A percentile compares a stretch with the other conserved stretches of the same genome.
These are phyloP conservation scores for Cosmia trapezina DNA, from an alignment of 2,888 invertebrate genomes.

Conservation along the genomic window DNA sequence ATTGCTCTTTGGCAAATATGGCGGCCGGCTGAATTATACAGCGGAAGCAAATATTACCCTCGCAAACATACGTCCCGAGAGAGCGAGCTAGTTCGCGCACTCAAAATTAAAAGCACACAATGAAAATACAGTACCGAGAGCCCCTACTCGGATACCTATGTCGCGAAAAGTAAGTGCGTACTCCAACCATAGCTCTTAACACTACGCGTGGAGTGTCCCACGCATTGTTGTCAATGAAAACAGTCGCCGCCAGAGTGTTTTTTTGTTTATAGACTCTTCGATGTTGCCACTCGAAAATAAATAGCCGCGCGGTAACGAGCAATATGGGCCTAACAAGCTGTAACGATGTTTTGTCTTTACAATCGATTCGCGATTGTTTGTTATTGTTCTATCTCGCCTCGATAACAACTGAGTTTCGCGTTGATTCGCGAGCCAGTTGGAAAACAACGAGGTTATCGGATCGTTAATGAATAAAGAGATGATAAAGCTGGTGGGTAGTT, in stretches of 20 bases:
- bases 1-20: slow-evolving; percentile 92
- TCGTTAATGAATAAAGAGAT: slow-evolving; percentile 48
- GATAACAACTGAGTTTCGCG: slow-evolving; percentile 70
- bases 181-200: slow-evolving; percentile 87
- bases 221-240: slow-evolving; percentile 90
- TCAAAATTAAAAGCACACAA: slow-evolving; percentile 92
- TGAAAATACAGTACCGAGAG: slow-evolving; percentile 90
- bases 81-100: slow-evolving; percentile 91
- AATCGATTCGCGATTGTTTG: slow-evolving; percentile 82
- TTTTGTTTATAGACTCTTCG: slow-evolving; percentile 90
- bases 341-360: slow-evolving; percentile 85
- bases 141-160: slow-evolving; percentile 87
- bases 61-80: slow-evolving; percentile 91
- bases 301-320: slow-evolving; percentile 87
- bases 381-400: slow-evolving; percentile 75
- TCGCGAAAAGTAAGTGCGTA: slow-evolving; percentile 89
- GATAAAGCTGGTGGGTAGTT: slow-evolving; percentile 21
- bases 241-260: slow-evolving; percentile 88
- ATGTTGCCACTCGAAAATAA: slow-evolving; percentile 90
- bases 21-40: slow-evolving; percentile 92
- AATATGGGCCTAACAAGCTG: slow-evolving; percentile 87
- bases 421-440: slow-evolving; percentile 68
- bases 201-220: slow-evolving; percentile 78
- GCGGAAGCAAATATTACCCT: slow-evolving; percentile 91
- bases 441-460: slow-evolving; percentile 63